Conservation (phyloP, 2,888 invertebrate genomes). For the Volucella inanis region DNA sequence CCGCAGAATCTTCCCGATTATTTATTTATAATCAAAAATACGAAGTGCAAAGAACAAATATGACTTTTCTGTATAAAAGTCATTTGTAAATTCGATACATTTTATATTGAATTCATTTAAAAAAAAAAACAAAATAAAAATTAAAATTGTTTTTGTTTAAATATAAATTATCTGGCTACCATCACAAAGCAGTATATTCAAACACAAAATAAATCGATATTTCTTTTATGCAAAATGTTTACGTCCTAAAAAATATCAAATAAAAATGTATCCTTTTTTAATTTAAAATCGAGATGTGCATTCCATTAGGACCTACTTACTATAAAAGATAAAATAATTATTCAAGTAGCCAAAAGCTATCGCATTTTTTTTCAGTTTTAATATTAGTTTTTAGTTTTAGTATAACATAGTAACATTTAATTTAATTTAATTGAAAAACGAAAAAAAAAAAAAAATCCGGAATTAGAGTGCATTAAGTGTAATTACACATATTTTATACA, state of each 20-base stretch:
- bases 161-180: slow-evolving; percentile 17
- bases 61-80: neutral
- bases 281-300: slow-evolving; percentile 41
- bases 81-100: slow-evolving; percentile 4
- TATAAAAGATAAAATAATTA: slow-evolving; percentile 23
- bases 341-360: slow-evolving; percentile 41
- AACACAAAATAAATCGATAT: neutral
- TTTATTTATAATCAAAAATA: neutral
- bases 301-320: slow-evolving; percentile 50
- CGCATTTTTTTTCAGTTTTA: slow-evolving; percentile 40
- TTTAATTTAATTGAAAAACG: neutral
- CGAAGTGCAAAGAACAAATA: too few relatives aligned
- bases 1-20: slow-evolving; percentile 3
- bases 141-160: slow-evolving; percentile 21
- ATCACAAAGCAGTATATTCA: slow-evolving; percentile 29
- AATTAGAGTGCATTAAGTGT: slow-evolving; percentile 52
- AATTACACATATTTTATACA: slow-evolving; percentile 60
- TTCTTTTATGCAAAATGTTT: slow-evolving; percentile 25
- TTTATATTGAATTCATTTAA: neutral
- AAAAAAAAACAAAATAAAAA: neutral
- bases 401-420: neutral
- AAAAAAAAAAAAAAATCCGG: slow-evolving; percentile 6
- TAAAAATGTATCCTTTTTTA: slow-evolving; percentile 12
- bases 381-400: slow-evolving; percentile 22
- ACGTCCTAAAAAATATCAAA: slow-evolving; percentile 43